phyloP scores from a whole-genome alignment of 2,888 invertebrate species.

The Synanthedon tipuliformis region DNA sequence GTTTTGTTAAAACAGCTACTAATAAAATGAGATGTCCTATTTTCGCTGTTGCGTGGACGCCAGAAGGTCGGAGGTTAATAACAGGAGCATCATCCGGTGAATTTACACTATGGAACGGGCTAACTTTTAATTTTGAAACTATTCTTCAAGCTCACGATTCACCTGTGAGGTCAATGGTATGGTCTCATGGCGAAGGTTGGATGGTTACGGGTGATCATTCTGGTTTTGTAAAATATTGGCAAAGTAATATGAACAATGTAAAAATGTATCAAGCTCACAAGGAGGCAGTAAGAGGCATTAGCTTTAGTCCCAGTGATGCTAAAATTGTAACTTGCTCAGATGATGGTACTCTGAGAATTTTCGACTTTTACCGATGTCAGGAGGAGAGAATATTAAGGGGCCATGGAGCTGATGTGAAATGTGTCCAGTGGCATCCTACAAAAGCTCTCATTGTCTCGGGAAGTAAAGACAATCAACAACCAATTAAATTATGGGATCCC shows the following conservation, averaged over 20 bases:
- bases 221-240: constrained; percentile 99
- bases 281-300: constrained; percentile 98
- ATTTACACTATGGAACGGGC: constrained; percentile 99
- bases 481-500: constrained; percentile 99
- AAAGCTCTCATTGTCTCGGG: constrained; percentile 97
- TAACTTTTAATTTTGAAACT: constrained; percentile 99
- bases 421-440: constrained; percentile 99
- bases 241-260: constrained; percentile 99
- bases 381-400: constrained; percentile 95
- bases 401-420: constrained; percentile 98
- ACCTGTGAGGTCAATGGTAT: constrained; percentile 98
- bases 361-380: constrained; percentile 97
- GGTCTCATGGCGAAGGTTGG: constrained; percentile 99
- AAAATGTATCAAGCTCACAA: constrained; percentile 99
- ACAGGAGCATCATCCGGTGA: constrained; percentile 99
- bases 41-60: constrained; percentile 99
- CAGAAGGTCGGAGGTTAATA: constrained; percentile 96
- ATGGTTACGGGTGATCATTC: constrained; percentile 99
- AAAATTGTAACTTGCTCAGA: constrained; percentile 99
- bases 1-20: constrained; percentile 98
- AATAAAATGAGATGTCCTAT: constrained; percentile 99
- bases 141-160: constrained; percentile 99
- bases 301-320: constrained; percentile 98
- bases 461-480: constrained; percentile 99
- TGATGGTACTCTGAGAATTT: constrained; percentile 97